Evolutionary conservation across 2,113 vertebrate species (phyloP).

Genomic region (Salvelinus alpinus): DNA sequence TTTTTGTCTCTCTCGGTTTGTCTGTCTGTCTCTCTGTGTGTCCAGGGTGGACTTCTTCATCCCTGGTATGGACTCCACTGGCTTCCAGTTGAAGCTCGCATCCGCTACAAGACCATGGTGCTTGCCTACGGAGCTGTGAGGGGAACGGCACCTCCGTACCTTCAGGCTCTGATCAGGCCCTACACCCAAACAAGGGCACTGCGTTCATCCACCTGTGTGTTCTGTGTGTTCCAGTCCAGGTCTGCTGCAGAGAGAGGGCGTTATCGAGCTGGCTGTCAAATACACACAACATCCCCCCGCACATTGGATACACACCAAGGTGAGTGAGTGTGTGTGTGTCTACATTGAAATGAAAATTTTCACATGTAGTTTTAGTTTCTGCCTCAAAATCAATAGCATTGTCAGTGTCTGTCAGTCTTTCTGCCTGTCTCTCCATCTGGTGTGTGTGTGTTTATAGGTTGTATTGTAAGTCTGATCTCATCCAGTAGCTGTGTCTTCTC

Average conservation of each 20-base stretch:
- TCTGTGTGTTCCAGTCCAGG: constrained; percentile 91
- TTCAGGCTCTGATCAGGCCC: too few species aligned
- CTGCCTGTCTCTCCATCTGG: background rate
- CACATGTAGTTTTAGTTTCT: background rate
- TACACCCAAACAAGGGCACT: too few species aligned
- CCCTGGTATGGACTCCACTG: constrained; percentile 72
- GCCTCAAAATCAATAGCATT: background rate
- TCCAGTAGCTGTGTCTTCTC: constrained; percentile 5
- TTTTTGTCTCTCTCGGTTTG: background rate
- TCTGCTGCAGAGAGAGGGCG: constrained; percentile 80
- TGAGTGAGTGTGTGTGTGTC: constrained; percentile 53
- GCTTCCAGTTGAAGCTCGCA: too few species aligned
- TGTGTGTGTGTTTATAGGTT: background rate
- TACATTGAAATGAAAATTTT: background rate
- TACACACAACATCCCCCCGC: constrained; percentile 84
- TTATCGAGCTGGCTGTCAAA: constrained; percentile 92
- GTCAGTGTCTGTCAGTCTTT: background rate
- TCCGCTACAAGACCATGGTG: too few species aligned
- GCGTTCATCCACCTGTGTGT: too few species aligned
- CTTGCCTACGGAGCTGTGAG: too few species aligned
- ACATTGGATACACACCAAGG: constrained; percentile 88
- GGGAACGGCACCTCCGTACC: too few species aligned
- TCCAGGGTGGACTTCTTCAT: constrained; percentile 94
- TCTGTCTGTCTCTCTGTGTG: background rate
- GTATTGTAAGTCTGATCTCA: background rate